These are phyloP conservation scores for Acrocephalus scirpaceus DNA, from an alignment of 2,797 vertebrate genomes.

Conservation along the genomic window DNA sequence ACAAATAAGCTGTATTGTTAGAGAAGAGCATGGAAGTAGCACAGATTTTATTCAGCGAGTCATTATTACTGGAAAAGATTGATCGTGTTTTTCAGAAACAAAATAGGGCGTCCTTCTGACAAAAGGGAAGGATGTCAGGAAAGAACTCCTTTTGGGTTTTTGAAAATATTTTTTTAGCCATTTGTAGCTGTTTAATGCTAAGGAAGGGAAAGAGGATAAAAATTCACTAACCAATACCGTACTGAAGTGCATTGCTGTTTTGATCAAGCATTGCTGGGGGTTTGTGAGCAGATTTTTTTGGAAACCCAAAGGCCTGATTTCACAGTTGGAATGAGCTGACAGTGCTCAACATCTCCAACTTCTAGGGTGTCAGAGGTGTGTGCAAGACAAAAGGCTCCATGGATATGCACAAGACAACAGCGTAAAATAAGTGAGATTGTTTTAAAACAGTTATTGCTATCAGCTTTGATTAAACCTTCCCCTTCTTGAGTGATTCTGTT, in stretches of 20 bases:
- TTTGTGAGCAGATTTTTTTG: not conserved
- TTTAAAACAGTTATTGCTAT: not conserved
- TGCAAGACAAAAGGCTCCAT: not conserved
- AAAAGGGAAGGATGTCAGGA: not conserved
- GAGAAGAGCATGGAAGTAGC: not conserved
- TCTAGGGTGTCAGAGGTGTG: not conserved
- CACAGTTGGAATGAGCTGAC: not conserved
- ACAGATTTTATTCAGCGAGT: slow-evolving; percentile 29
- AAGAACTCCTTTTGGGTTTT: not conserved
- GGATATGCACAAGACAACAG: not conserved
- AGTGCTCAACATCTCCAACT: not conserved
- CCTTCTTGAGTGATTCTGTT: not conserved
- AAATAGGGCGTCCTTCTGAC: slow-evolving; percentile 17
- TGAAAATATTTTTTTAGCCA: not conserved
- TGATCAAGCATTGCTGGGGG: not conserved
- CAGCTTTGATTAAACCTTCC: not conserved
- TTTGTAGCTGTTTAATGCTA: not conserved
- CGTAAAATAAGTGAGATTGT: not conserved
- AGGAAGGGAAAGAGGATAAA: not conserved
- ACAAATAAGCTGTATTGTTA: slow-evolving; percentile 22
- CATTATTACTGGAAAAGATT: not conserved
- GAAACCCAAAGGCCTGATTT: not conserved
- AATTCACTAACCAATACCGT: not conserved
- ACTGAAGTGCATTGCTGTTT: not conserved
- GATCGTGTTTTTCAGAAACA: slow-evolving; percentile 7